A percentile compares a stretch with the other conserved stretches of the same genome.
phyloP scores from a whole-genome alignment of 2,797 vertebrate species.

The Adelosebastes latens region DNA sequence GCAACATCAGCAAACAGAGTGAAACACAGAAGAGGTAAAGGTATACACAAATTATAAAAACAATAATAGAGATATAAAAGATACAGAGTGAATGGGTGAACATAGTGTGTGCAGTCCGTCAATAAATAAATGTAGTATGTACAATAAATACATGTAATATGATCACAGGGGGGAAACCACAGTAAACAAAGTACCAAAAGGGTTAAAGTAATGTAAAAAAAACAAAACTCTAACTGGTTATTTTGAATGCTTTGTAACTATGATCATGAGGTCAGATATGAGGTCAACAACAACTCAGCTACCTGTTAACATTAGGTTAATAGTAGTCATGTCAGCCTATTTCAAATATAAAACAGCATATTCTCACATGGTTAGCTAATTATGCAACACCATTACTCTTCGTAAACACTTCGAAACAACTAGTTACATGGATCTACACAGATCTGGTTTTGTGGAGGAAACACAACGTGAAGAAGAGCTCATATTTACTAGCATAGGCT shows the following conservation, averaged over 20 bases:
- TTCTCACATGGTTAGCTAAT: not conserved
- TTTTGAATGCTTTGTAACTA: not conserved
- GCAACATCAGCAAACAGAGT: too few species aligned
- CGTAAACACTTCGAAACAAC: not conserved
- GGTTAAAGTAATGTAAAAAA: not conserved
- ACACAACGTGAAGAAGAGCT: not conserved
- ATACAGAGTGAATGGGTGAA: too few species aligned
- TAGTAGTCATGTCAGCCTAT: too few species aligned
- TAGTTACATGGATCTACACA: not conserved
- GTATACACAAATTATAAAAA: too few species aligned
- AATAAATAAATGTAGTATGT: too few species aligned
- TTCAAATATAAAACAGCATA: not conserved
- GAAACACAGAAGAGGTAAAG: too few species aligned
- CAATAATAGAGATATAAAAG: too few species aligned
- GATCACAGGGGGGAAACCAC: not conserved
- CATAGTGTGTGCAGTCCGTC: too few species aligned
- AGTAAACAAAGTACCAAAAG: not conserved
- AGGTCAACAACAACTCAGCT: not conserved
- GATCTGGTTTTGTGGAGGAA: not conserved
- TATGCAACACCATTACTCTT: not conserved
- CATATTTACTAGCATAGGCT: conserved; percentile 10
- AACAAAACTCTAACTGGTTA: fast-evolving
- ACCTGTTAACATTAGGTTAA: too few species aligned
- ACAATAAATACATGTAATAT: too few species aligned
- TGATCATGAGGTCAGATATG: not conserved